These are phyloP conservation scores for Tupaia chinensis DNA, from an alignment of 2,113 vertebrate species.

Conservation along the genomic window DNA sequence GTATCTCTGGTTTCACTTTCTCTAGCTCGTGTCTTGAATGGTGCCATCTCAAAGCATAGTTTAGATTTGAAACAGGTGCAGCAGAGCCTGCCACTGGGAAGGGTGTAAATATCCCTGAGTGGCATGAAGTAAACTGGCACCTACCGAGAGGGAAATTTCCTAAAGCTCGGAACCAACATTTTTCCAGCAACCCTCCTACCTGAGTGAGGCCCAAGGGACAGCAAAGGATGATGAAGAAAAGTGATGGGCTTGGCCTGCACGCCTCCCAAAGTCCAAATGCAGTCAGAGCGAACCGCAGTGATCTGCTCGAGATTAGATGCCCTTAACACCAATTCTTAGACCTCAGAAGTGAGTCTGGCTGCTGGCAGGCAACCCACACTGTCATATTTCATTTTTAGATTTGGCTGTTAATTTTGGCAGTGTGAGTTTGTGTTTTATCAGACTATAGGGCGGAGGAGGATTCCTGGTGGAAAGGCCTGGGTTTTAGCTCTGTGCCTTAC, in stretches of 20 bases:
- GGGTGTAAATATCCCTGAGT: background rate
- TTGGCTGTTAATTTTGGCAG: background rate
- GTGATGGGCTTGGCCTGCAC: background rate
- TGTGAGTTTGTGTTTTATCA: slow-evolving; percentile 10
- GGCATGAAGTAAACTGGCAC: slow-evolving; percentile 38
- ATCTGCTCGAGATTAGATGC: slow-evolving; percentile 7
- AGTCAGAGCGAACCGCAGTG: background rate
- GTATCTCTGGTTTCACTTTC: background rate
- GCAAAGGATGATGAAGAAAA: background rate
- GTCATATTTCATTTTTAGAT: slow-evolving; percentile 43
- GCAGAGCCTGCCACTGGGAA: background rate
- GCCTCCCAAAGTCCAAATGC: background rate
- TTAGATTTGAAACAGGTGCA: background rate
- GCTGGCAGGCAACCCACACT: background rate
- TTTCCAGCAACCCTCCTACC: slow-evolving; percentile 40
- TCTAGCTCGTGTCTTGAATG: background rate
- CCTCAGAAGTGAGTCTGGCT: background rate
- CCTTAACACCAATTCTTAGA: slow-evolving; percentile 41
- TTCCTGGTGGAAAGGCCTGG: background rate
- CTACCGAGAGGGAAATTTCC: background rate
- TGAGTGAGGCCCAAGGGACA: background rate
- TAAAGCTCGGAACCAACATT: slow-evolving; percentile 7
- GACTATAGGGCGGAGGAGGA: background rate
- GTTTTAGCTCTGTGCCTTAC: background rate
- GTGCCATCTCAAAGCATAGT: background rate